phyloP scores from a whole-genome alignment of 2,113 vertebrate species.

The Gambusia holbrooki region DNA sequence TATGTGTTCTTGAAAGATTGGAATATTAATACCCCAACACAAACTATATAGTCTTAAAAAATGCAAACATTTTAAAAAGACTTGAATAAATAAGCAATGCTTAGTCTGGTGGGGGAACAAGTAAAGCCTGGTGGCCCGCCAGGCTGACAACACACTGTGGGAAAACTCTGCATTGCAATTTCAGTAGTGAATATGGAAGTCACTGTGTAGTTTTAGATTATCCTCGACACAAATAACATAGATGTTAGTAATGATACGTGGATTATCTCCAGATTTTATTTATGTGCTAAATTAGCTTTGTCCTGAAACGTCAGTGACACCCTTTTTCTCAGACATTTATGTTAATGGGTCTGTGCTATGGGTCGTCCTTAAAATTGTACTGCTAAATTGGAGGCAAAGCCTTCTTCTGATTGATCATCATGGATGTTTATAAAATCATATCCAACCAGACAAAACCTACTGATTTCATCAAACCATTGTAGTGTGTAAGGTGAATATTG shows the following conservation, averaged over 20 bases:
- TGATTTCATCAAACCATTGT: slow-evolving; percentile 12
- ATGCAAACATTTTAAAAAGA: too few relatives aligned
- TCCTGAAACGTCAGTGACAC: too few relatives aligned
- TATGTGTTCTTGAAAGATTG: too few relatives aligned
- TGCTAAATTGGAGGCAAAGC: neutral
- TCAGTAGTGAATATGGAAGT: neutral
- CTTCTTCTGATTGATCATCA: neutral
- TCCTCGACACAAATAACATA: neutral
- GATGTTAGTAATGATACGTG: neutral
- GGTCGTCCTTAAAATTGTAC: neutral
- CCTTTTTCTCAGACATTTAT: neutral
- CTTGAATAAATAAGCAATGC: too few relatives aligned
- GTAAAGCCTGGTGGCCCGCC: too few relatives aligned
- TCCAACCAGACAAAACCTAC: slow-evolving; percentile 13
- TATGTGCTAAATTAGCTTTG: neutral
- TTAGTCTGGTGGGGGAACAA: too few relatives aligned
- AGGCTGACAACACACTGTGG: too few relatives aligned
- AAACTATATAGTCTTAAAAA: too few relatives aligned
- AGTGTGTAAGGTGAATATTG: slow-evolving; percentile 8
- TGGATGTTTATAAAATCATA: neutral
- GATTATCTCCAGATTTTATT: neutral
- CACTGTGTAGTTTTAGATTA: neutral
- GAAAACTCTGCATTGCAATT: neutral
- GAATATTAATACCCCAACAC: too few relatives aligned
- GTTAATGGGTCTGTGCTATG: neutral